These are phyloP conservation scores for Cochlearius cochlearius DNA, from an alignment of 2,113 vertebrate species.

Conservation along the genomic window DNA sequence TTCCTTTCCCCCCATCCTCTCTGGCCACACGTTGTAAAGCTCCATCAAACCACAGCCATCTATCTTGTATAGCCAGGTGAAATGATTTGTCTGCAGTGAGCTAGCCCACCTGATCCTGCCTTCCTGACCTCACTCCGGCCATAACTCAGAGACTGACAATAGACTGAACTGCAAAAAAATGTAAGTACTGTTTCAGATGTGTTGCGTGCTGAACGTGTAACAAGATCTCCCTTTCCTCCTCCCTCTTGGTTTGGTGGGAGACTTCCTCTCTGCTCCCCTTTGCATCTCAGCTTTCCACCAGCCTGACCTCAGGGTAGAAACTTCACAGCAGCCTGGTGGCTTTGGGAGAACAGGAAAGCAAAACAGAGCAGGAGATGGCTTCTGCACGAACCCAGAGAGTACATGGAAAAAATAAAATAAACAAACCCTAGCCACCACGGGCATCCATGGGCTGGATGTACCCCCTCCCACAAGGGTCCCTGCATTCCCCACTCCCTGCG, in stretches of 20 bases:
- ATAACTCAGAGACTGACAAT: background rate
- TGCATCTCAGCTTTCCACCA: background rate
- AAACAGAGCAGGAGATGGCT: background rate
- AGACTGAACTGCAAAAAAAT: rapidly evolving
- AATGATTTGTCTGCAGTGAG: background rate
- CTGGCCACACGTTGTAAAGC: background rate
- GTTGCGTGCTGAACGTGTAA: background rate
- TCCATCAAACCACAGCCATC: background rate
- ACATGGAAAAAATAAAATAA: background rate
- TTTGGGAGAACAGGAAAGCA: background rate
- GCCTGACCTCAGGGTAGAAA: background rate
- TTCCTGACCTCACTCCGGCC: background rate
- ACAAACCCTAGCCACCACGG: background rate
- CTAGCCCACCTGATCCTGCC: background rate
- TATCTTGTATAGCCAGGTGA: background rate
- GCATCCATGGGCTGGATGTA: background rate
- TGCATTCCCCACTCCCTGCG: background rate
- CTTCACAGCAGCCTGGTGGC: background rate
- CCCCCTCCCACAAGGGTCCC: background rate
- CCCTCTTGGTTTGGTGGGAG: background rate
- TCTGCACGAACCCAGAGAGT: background rate
- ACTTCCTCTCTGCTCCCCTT: background rate
- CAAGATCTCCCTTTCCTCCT: background rate
- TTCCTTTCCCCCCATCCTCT: background rate
- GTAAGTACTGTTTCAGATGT: background rate